Evolutionary conservation across 2,797 vertebrate species (phyloP), one percentile per base, ranked within the genome.

Genomic region (Erethizon dorsatum): DNA sequence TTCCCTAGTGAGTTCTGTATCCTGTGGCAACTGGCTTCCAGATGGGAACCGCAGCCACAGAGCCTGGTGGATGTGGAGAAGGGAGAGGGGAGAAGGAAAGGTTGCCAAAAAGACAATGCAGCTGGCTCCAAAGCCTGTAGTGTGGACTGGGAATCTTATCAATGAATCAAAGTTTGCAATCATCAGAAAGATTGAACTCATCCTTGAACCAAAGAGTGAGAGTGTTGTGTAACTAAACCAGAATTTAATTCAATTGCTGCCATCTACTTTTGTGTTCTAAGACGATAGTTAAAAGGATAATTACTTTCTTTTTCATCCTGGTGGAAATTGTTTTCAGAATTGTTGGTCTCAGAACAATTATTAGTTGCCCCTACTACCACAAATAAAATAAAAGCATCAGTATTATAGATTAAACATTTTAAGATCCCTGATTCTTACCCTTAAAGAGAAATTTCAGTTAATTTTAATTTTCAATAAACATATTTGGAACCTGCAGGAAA

Each of bases 11-110:
- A 97, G 96, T 97, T 96, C 96, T 96, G 95, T 96, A 95, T 93
- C 97, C 91, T 96, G 61, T 31, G 56, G 97, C 98, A 97, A 85
- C 95, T 96, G 95, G 97, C 98, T 97, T 61, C 87, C 33, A 97
- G 96, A 98, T 94, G 91, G 97, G 86, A 89, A 80, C 79, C 26
- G 52, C 47, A 47, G 93, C 57, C 77, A 4, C 17, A 2, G 71
- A 86, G 94, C 69, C 59, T 57, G 97, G 95, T 57, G 50, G 84
- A 88, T 12, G 12, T 31, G 37, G 65, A 87, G 84, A 84, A 12
- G 54, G 71, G 59, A 59, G 71, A 47, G 73, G 78, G 57, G 71
- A 79, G 17, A n/a, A 67, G 83, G 47, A 59, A 69, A 57, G 57
- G 79, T 47, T 37, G 83, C 84, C 85, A 91, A 86, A 75, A 86